phyloP scores from a whole-genome alignment of 2,113 vertebrate genomes.

The Malaclemys terrapin region DNA sequence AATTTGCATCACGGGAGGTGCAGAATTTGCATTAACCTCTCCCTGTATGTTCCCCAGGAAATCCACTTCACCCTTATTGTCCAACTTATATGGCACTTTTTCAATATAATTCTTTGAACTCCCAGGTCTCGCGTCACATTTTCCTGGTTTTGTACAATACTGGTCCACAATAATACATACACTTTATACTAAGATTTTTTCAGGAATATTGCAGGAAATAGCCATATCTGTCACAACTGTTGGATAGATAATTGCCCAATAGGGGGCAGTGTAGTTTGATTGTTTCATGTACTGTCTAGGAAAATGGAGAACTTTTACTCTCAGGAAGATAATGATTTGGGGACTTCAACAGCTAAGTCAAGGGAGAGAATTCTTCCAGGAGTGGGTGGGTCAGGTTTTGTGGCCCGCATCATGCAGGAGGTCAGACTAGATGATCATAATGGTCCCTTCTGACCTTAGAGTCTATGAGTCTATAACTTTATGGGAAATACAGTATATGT shows the following conservation, averaged over 20 bases:
- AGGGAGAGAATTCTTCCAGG: too few species aligned
- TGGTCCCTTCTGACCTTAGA: too few species aligned
- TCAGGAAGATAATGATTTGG: background rate
- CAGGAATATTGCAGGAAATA: background rate
- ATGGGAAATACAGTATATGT: background rate
- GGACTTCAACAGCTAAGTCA: too few species aligned
- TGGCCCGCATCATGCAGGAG: too few species aligned
- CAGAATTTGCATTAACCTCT: background rate
- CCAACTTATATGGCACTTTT: background rate
- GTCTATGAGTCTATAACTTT: too few species aligned
- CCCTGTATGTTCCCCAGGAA: background rate
- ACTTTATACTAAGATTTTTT: background rate
- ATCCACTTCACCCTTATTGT: background rate
- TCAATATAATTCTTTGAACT: background rate
- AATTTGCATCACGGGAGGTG: background rate
- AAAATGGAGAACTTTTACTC: background rate
- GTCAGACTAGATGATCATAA: too few species aligned
- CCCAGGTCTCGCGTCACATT: background rate
- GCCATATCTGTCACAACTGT: background rate
- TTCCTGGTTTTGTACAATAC: background rate
- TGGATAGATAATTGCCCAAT: rapidly evolving
- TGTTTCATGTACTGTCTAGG: background rate
- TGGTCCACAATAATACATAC: background rate
- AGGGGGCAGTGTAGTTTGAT: background rate
- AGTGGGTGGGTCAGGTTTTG: too few species aligned